Conservation (phyloP, 2,797 vertebrate species). For the Oreortyx pictus region DNA sequence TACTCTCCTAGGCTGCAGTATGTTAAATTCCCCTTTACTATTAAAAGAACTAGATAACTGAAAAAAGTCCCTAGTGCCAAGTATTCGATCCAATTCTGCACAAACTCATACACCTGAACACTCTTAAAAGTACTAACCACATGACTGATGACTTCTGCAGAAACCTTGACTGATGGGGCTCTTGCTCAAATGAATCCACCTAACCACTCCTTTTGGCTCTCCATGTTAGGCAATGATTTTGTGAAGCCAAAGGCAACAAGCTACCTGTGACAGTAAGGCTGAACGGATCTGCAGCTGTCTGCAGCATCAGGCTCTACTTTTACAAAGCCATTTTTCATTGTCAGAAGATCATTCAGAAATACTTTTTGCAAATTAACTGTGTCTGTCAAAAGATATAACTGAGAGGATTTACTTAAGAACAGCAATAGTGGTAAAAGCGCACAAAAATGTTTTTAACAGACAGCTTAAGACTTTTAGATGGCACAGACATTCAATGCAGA, state of each 20-base stretch:
- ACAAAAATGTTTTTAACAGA: background rate
- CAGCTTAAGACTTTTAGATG: background rate
- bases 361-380: background rate
- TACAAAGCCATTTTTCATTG: background rate
- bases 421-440: background rate
- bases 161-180: background rate
- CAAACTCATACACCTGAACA: background rate
- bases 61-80: background rate
- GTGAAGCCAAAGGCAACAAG: background rate
- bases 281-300: background rate
- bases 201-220: background rate
- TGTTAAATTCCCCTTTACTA: background rate
- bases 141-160: background rate
- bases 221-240: background rate
- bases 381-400: background rate
- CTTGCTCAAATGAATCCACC: background rate
- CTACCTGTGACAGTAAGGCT: background rate
- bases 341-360: background rate
- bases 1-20: accelerated
- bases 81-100: background rate
- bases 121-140: background rate
- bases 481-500: background rate
- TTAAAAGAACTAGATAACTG: background rate
- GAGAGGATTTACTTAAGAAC: background rate
- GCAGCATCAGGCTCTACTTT: background rate